Evolutionary conservation across 2,888 invertebrate species (phyloP).

Genomic region (Anthrax anthrax): DNA sequence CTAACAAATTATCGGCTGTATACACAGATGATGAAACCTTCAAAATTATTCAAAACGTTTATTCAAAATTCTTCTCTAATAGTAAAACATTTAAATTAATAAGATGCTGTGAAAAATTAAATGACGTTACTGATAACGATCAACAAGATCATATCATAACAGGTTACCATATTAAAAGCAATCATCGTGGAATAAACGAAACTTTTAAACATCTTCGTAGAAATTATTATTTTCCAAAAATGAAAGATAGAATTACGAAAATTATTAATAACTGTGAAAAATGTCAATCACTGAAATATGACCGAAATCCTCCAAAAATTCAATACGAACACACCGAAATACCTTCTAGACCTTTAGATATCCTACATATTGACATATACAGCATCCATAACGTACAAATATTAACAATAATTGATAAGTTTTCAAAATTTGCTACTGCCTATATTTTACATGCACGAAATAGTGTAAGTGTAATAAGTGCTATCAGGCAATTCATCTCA

Average conservation of each 20-base stretch:
- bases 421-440: constrained; percentile 5
- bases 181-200: constrained; percentile 9
- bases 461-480: constrained; percentile 6
- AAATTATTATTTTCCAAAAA: constrained; percentile 8
- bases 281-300: constrained; percentile 10
- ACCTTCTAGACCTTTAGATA: constrained; percentile 11
- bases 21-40: constrained; percentile 6
- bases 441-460: constrained; percentile 5
- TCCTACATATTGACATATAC: constrained; percentile 12
- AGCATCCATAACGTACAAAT: constrained; percentile 6
- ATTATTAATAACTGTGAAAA: constrained; percentile 7
- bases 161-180: constrained; percentile 2
- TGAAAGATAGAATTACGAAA: constrained; percentile 8
- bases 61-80: constrained; percentile 10
- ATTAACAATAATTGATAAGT: constrained; percentile 9
- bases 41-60: constrained; percentile 6
- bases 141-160: constrained; percentile 5
- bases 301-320: constrained; percentile 11
- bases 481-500: too few species aligned
- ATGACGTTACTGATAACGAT: constrained; percentile 1
- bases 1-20: neutral
- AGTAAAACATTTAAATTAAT: constrained; percentile 6
- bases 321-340: constrained; percentile 11
- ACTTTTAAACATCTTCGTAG: constrained; percentile 3
- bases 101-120: constrained; percentile 2